Conservation (phyloP, 2,797 vertebrate genomes). For the Eupleurogrammus muticus region DNA sequence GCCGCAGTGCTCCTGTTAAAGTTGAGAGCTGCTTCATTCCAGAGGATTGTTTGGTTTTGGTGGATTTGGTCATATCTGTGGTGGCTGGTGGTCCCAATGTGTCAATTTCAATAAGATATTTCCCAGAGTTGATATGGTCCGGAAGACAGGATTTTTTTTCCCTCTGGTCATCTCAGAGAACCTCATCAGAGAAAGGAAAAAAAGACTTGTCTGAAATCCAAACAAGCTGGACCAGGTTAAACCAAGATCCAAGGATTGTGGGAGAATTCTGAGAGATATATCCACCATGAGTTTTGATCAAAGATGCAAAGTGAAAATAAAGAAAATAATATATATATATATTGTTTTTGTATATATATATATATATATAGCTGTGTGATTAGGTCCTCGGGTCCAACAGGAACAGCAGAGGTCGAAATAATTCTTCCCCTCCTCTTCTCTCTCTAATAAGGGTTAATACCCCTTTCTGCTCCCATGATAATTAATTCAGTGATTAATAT, state of each 20-base stretch:
- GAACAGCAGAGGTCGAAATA: constrained; percentile 39
- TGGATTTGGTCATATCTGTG: neutral
- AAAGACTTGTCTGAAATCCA: neutral
- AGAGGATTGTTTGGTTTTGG: neutral
- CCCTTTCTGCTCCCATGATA: constrained; percentile 70
- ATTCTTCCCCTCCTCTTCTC: constrained; percentile 25
- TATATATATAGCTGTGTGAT: neutral
- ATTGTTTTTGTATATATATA: too few species aligned
- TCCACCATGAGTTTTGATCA: too few species aligned
- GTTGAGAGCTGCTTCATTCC: neutral
- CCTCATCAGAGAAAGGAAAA: neutral
- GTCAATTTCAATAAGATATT: constrained; percentile 2
- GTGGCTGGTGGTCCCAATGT: neutral
- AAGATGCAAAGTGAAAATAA: too few species aligned
- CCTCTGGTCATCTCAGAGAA: neutral
- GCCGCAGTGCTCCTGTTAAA: neutral
- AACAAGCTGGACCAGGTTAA: neutral
- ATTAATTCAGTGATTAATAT: constrained; percentile 81
- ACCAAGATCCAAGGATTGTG: neutral
- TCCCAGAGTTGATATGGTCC: neutral
- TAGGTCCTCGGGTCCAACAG: constrained; percentile 4
- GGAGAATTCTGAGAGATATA: too few species aligned
- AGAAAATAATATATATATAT: too few species aligned
- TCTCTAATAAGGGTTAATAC: constrained; percentile 74
- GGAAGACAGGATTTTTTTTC: neutral